Evolutionary conservation across 2,113 vertebrate species (phyloP).

Genomic region (Pelodiscus sinensis): DNA sequence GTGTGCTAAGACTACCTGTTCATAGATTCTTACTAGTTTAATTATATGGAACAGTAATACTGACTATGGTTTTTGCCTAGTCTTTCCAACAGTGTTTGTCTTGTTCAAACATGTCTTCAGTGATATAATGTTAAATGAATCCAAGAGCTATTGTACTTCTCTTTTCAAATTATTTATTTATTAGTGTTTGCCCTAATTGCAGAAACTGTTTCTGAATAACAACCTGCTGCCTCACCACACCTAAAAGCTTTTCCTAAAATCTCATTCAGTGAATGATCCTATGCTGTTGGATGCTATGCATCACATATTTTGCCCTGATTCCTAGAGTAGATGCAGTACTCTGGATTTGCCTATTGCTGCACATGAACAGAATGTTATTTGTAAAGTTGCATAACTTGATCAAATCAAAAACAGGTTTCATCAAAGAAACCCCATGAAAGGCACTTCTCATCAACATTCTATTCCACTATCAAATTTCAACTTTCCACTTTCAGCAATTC

Average conservation of each 20-base stretch:
- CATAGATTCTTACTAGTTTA: neutral
- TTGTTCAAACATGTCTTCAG: neutral
- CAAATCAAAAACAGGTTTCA: neutral
- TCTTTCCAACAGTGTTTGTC: neutral
- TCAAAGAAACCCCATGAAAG: fast-evolving
- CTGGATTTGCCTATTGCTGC: fast-evolving
- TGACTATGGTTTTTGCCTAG: neutral
- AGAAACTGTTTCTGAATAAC: neutral
- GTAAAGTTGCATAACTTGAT: neutral
- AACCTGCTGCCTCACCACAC: neutral
- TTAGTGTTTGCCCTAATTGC: neutral
- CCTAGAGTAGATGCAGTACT: neutral
- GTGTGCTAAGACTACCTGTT: neutral
- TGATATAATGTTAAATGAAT: neutral
- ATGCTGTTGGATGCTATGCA: neutral
- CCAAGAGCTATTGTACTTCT: neutral
- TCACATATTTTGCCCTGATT: neutral
- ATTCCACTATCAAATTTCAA: neutral
- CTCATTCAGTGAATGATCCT: neutral
- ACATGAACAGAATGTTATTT: neutral
- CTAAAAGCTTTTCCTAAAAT: neutral
- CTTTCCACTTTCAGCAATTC: neutral
- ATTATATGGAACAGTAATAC: neutral
- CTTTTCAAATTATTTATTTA: neutral
- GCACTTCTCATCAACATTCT: fast-evolving